Percentiles rank a stretch among this genome's conserved stretches.
These are phyloP conservation scores for Chymomyza procnemis DNA, from an alignment of 2,888 invertebrate species.

Conservation along the genomic window DNA sequence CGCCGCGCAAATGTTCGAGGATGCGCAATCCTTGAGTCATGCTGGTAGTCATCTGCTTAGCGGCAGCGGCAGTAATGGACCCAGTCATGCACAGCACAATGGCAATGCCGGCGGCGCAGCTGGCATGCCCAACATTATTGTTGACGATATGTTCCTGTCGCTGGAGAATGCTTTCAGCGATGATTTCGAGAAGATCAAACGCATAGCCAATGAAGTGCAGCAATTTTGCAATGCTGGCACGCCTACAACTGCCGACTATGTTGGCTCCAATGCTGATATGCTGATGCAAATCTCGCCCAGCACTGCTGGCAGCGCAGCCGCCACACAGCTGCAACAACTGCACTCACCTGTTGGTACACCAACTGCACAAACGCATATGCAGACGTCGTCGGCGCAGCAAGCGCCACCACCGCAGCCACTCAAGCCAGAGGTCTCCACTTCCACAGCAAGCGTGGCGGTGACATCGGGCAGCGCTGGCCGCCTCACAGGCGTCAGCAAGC, in stretches of 20 bases:
- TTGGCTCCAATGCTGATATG: conserved; percentile 52
- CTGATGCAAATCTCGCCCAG: conserved; percentile 77
- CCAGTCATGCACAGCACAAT: conserved; percentile 50
- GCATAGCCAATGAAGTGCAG: conserved; percentile 89
- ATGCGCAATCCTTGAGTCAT: conserved; percentile 63
- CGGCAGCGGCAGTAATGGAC: conserved; percentile 26
- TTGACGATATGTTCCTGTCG: conserved; percentile 79
- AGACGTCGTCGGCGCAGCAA: conserved; percentile 32
- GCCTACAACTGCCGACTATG: conserved; percentile 75
- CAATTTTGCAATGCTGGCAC: conserved; percentile 81
- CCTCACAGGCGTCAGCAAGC: conserved; percentile 79
- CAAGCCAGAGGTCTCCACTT: conserved; percentile 82
- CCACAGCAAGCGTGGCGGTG: conserved; percentile 66
- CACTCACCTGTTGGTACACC: conserved; percentile 70
- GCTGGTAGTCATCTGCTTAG: conserved; percentile 38
- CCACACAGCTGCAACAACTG: conserved; percentile 55
- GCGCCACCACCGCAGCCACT: conserved; percentile 79
- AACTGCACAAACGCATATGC: conserved; percentile 67
- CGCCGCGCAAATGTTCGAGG: conserved; percentile 78
- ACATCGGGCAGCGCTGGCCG: conserved; percentile 24
- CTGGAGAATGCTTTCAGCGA: conserved; percentile 81
- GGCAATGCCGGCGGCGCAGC: conserved; percentile 29
- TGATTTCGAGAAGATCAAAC: conserved; percentile 90
- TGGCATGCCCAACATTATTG: conserved; percentile 71
- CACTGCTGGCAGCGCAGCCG: conserved; percentile 56